Evolutionary conservation across 2,888 invertebrate genomes (phyloP).

Genomic region (Tuberolachnus salignus): DNA sequence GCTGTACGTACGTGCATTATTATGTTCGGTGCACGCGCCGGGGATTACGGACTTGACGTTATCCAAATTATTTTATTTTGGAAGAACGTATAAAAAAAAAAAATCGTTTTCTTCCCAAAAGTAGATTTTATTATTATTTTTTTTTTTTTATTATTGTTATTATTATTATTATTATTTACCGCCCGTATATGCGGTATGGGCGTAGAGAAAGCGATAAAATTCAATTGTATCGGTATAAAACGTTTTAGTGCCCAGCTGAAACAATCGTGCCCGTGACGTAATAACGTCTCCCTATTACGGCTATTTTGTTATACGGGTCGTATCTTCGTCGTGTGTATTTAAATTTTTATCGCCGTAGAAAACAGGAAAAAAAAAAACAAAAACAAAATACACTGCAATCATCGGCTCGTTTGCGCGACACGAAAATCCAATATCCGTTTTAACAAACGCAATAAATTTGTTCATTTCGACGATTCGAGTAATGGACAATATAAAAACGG

Average conservation of each 20-base stretch:
- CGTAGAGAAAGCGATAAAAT: conserved; percentile 13
- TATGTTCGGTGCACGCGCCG: no score
- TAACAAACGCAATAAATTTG: not conserved
- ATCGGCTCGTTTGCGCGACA: not conserved
- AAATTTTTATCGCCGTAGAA: conserved; percentile 26
- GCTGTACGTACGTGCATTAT: no score
- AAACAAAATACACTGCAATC: not conserved
- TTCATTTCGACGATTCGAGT: not conserved
- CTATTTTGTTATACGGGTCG: not conserved
- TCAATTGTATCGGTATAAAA: conserved; percentile 19
- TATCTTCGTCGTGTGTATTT: not conserved
- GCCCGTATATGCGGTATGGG: not conserved
- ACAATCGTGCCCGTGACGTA: not conserved
- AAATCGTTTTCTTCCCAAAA: conserved; percentile 10
- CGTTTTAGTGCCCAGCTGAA: conserved; percentile 11
- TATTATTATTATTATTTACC: no score
- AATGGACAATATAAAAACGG: no score
- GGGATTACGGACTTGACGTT: no score
- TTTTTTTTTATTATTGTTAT: no score
- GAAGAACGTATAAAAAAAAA: no score
- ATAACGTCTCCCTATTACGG: not conserved
- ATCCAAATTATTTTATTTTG: no score
- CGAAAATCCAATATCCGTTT: conserved; percentile 1
- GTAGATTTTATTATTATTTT: no score
- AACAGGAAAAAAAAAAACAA: no score